A percentile compares a stretch with the other conserved stretches of the same genome.
These are phyloP conservation scores for Odontomachus brunneus DNA, from an alignment of 1,140 invertebrate species.

Conservation along the genomic window DNA sequence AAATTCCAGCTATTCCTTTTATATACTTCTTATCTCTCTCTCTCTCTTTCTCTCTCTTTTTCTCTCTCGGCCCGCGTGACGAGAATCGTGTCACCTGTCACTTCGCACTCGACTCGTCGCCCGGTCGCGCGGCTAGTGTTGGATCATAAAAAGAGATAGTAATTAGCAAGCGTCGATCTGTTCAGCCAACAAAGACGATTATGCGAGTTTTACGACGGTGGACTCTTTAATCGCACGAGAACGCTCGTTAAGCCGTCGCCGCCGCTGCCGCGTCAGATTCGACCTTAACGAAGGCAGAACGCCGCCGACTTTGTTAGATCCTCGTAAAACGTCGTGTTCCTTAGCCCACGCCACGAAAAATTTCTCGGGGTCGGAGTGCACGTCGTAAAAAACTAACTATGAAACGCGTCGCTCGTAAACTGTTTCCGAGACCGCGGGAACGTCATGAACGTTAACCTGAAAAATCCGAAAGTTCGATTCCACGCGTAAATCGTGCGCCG, in stretches of 20 bases:
- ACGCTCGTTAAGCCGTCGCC: constrained; percentile 46
- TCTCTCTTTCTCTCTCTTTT: no score
- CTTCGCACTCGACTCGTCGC: not conserved
- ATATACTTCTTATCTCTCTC: not conserved
- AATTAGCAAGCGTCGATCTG: constrained; percentile 25
- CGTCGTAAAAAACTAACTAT: constrained; percentile 53
- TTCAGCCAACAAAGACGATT: constrained; percentile 41
- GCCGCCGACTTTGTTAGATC: constrained; percentile 49
- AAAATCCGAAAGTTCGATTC: constrained; percentile 46
- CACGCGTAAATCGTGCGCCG: constrained; percentile 19
- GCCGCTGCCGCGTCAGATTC: constrained; percentile 8
- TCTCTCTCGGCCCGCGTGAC: not conserved
- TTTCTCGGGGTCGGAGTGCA: constrained; percentile 26
- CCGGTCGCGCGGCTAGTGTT: not conserved
- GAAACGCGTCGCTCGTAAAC: constrained; percentile 43
- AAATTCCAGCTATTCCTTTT: not conserved
- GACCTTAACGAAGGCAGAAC: constrained; percentile 15
- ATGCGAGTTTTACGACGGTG: constrained; percentile 21
- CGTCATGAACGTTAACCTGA: constrained; percentile 40
- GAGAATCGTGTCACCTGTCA: constrained; percentile 4
- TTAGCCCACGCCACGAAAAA: constrained; percentile 47
- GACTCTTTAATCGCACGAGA: constrained; percentile 38
- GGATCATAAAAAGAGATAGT: constrained; percentile 26
- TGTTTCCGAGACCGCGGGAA: constrained; percentile 37
- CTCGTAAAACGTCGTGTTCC: constrained; percentile 30